Conservation (phyloP, 2,113 vertebrate genomes). For the Callipepla californica region DNA sequence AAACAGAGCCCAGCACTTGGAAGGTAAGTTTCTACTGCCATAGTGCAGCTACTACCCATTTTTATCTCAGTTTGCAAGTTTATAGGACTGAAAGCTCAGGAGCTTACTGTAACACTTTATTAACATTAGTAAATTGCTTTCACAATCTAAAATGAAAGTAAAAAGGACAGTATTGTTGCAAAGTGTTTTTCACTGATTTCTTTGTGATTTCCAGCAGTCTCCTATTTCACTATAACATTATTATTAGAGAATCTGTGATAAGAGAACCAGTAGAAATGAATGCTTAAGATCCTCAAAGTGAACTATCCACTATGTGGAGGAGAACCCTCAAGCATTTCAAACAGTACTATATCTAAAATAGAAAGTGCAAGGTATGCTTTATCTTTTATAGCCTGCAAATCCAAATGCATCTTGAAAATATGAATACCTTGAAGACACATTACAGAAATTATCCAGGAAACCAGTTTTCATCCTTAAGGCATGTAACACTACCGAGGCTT, state of each 20-base stretch:
- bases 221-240: slow-evolving; percentile 48
- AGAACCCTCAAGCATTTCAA: slow-evolving; percentile 42
- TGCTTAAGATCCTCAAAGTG: slow-evolving; percentile 26
- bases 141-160: slow-evolving; percentile 20
- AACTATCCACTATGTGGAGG: slow-evolving; percentile 1
- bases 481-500: background rate
- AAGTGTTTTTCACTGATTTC: slow-evolving; percentile 49
- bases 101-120: slow-evolving; percentile 18
- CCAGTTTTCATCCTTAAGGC: background rate
- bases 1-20: background rate
- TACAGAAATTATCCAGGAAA: slow-evolving; percentile 27
- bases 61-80: background rate
- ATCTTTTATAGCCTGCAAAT: slow-evolving; percentile 32
- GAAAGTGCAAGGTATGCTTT: background rate
- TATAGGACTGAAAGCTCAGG: background rate
- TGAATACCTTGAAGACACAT: slow-evolving; percentile 19
- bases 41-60: background rate
- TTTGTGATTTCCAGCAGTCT: slow-evolving; percentile 60
- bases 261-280: slow-evolving; percentile 36
- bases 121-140: slow-evolving; percentile 49
- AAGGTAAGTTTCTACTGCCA: background rate
- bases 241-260: slow-evolving; percentile 41
- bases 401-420: slow-evolving; percentile 34
- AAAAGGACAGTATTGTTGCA: slow-evolving; percentile 11
- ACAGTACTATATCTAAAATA: background rate